A percentile compares a stretch with the other conserved stretches of the same genome.
phyloP scores from a whole-genome alignment of 2,113 vertebrate genomes.

The Grammatotria lemairii region DNA sequence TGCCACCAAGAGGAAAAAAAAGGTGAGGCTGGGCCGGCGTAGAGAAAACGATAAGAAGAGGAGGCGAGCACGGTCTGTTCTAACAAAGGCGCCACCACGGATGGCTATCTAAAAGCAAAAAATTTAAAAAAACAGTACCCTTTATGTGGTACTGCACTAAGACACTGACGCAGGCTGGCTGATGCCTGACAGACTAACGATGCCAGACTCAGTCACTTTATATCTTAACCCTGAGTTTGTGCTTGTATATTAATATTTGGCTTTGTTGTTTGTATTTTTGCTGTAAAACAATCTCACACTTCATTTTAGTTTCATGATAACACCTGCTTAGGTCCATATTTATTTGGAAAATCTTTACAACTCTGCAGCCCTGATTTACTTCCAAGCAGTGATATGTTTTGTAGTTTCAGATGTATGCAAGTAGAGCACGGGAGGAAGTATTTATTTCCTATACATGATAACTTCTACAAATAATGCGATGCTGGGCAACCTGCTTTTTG shows the following conservation, averaged over 20 bases:
- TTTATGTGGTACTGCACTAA: slow-evolving; percentile 22
- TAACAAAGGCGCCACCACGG: background rate
- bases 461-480: background rate
- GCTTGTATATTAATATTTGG: slow-evolving; percentile 43
- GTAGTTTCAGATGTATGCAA: background rate
- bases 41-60: slow-evolving; percentile 87
- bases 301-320: background rate
- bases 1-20: slow-evolving; percentile 85
- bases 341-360: slow-evolving; percentile 39
- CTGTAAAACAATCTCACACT: background rate
- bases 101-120: background rate
- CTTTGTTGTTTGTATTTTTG: slow-evolving; percentile 8
- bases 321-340: slow-evolving; percentile 36
- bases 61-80: slow-evolving; percentile 71
- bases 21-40: slow-evolving; percentile 82
- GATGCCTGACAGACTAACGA: slow-evolving; percentile 20
- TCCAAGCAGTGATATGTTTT: background rate
- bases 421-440: slow-evolving; percentile 5
- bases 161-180: slow-evolving; percentile 36
- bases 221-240: background rate
- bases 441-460: slow-evolving; percentile 34
- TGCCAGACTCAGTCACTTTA: background rate
- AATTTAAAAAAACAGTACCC: background rate
- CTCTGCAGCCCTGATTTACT: slow-evolving; percentile 2
- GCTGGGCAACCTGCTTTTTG: background rate